phyloP scores from a whole-genome alignment of 2,797 vertebrate genomes.

The Sciaenops ocellatus region DNA sequence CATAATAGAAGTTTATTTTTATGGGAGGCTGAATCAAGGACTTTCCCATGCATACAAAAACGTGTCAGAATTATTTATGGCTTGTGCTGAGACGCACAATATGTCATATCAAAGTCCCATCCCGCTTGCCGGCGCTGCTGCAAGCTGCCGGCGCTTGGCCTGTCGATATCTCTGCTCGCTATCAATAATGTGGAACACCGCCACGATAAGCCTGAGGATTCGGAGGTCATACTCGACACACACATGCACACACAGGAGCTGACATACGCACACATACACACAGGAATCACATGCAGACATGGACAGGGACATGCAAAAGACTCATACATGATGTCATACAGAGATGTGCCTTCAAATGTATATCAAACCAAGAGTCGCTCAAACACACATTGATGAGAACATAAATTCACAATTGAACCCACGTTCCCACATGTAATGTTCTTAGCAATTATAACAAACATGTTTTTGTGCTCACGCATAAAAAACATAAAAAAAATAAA shows the following conservation, averaged over 20 bases:
- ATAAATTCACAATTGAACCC: conserved; percentile 41
- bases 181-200: conserved; percentile 97
- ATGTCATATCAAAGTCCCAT: conserved; percentile 99
- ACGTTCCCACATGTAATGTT: conserved; percentile 46
- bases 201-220: conserved; percentile 90
- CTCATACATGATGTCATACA: conserved; percentile 49
- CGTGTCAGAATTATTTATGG: conserved; percentile 99
- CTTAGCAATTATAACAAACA: conserved; percentile 35
- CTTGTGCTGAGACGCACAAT: conserved; percentile 99
- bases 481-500: not conserved
- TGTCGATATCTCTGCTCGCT: conserved; percentile 97
- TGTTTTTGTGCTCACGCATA: conserved; percentile 22
- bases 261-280: conserved; percentile 25
- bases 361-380: conserved; percentile 27
- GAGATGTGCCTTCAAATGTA: conserved; percentile 51
- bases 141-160: conserved; percentile 88
- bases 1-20: conserved; percentile 99
- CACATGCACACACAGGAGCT: conserved; percentile 52
- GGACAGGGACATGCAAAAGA: conserved; percentile 40
- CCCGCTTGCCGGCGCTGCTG: conserved; percentile 80
- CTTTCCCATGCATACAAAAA: conserved; percentile 99
- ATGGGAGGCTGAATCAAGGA: conserved; percentile 99
- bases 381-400: conserved; percentile 26
- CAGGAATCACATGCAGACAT: conserved; percentile 35
- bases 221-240: conserved; percentile 88